Evolutionary conservation across 2,113 vertebrate genomes (phyloP).

Genomic region (Bos indicus): DNA sequence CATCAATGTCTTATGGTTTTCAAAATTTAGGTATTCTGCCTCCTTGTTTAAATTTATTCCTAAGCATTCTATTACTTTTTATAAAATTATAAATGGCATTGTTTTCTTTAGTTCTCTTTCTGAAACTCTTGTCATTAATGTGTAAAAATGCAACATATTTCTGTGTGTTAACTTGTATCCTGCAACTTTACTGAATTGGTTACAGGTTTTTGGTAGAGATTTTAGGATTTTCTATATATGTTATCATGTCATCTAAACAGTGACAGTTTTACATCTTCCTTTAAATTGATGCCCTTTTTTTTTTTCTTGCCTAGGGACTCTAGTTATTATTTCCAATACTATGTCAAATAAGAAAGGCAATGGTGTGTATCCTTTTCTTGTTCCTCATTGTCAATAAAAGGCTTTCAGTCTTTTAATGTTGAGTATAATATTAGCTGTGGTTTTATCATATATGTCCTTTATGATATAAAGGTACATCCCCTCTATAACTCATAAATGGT

Average conservation of each 20-base stretch:
- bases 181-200: not conserved
- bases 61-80: not conserved
- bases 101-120: not conserved
- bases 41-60: not conserved
- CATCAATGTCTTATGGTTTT: not conserved
- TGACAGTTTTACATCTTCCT: not conserved
- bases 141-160: not conserved
- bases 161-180: not conserved
- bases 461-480: not conserved
- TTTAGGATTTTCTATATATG: not conserved
- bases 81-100: not conserved
- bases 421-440: not conserved
- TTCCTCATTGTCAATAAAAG: not conserved
- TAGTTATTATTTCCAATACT: not conserved
- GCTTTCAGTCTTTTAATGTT: not conserved
- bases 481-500: not conserved
- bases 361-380: not conserved
- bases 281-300: not conserved
- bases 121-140: not conserved
- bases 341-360: not conserved
- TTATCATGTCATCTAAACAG: not conserved
- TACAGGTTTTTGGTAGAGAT: not conserved
- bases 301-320: not conserved
- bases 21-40: not conserved
- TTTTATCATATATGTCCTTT: not conserved